Evolutionary conservation across 2,888 invertebrate genomes (phyloP).

Genomic region (Trichopoda pennipes): DNA sequence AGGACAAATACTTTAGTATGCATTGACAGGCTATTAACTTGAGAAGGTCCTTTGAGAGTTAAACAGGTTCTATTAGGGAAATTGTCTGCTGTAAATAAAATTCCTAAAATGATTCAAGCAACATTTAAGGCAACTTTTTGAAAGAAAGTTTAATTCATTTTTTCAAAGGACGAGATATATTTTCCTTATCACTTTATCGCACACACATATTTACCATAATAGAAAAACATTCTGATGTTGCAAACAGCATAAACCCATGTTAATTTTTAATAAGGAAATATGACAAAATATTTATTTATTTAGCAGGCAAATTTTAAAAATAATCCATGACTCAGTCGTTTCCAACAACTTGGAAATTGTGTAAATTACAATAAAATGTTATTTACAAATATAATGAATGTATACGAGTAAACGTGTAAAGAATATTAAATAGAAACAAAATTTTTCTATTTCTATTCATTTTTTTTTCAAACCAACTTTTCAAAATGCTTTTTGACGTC

Average conservation of each 20-base stretch:
- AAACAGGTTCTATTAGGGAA: too few species aligned
- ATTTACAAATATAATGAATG: constrained; percentile 14
- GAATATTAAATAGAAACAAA: constrained; percentile 16
- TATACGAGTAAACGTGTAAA: constrained; percentile 36
- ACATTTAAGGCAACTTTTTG: too few species aligned
- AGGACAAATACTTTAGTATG: too few species aligned
- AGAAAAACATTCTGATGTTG: neutral
- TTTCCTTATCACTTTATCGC: neutral
- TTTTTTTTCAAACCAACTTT: neutral
- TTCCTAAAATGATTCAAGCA: too few species aligned
- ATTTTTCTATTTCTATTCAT: neutral
- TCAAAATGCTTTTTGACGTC: constrained; percentile 35
- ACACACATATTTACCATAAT: too few species aligned
- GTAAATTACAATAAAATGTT: constrained; percentile 26
- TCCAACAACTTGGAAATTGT: constrained; percentile 12
- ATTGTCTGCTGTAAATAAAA: too few species aligned
- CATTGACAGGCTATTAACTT: too few species aligned
- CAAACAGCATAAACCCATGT: neutral
- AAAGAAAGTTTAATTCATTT: too few species aligned
- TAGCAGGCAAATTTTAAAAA: constrained; percentile 19
- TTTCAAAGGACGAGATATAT: too few species aligned
- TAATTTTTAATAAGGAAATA: constrained; percentile 16
- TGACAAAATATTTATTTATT: neutral
- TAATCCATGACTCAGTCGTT: neutral
- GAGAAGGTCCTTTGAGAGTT: too few species aligned